Conservation (phyloP, 2,888 invertebrate species). For the Tetrapedia diversipes region DNA sequence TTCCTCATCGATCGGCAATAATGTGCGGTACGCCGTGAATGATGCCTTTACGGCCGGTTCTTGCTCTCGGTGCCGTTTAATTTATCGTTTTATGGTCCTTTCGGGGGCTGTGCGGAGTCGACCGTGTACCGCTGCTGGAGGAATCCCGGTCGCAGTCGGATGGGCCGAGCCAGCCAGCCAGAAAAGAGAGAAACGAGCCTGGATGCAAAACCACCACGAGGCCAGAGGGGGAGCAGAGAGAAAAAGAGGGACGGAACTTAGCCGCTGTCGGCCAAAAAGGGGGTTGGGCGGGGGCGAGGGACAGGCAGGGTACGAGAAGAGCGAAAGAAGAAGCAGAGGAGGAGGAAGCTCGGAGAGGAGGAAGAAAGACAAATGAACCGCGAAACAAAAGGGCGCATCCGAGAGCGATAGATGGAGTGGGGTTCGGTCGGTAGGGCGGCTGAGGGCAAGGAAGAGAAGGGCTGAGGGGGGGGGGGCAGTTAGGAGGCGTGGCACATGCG, state of each 20-base stretch:
- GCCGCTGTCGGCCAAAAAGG: too few species aligned
- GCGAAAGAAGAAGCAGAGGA: constrained; percentile 12
- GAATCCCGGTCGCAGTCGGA: constrained; percentile 50
- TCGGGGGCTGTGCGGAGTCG: constrained; percentile 64
- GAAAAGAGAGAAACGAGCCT: constrained; percentile 30
- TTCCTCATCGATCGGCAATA: constrained; percentile 74
- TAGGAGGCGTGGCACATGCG: constrained; percentile 78
- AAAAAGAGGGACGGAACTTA: not conserved
- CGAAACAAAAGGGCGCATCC: constrained; percentile 81
- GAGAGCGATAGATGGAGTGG: constrained; percentile 63
- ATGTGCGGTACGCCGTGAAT: constrained; percentile 77
- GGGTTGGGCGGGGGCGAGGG: constrained; percentile 14
- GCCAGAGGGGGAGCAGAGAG: constrained; percentile 11
- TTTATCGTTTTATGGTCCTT: constrained; percentile 79
- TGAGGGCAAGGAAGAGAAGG: constrained; percentile 51
- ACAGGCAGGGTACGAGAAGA: constrained; percentile 38
- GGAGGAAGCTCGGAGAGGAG: constrained; percentile 53
- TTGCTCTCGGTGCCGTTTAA: constrained; percentile 71
- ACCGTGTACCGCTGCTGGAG: constrained; percentile 46
- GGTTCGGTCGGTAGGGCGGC: constrained; percentile 32
- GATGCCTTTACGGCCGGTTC: constrained; percentile 78
- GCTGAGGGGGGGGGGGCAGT: constrained; percentile 55
- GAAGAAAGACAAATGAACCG: constrained; percentile 81
- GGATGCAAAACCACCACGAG: constrained; percentile 18
- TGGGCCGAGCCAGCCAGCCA: constrained; percentile 59